Percentiles rank a stretch among this genome's conserved stretches.
phyloP scores from a whole-genome alignment of 2,888 invertebrate genomes.

The Cistogaster globosa region DNA sequence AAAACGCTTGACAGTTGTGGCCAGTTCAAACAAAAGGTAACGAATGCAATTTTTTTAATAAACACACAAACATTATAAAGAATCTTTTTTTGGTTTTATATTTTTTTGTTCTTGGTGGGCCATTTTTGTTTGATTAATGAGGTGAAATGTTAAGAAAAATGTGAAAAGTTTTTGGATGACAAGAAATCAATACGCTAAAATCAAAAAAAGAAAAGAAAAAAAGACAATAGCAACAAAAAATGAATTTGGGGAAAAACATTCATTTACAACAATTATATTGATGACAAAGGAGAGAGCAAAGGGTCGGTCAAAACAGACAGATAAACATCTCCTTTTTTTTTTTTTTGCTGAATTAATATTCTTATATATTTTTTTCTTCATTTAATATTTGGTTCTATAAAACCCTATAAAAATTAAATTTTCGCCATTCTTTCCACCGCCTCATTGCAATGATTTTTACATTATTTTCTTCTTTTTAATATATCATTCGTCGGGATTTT shows the following conservation, averaged over 20 bases:
- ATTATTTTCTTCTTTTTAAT: too few relatives aligned
- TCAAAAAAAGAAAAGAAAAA: constrained; percentile 49
- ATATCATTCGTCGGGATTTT: too few relatives aligned
- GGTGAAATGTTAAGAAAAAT: constrained; percentile 82
- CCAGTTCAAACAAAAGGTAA: constrained; percentile 63
- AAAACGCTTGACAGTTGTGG: constrained; percentile 72
- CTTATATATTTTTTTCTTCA: too few relatives aligned
- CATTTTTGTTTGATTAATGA: constrained; percentile 80
- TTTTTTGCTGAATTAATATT: too few relatives aligned
- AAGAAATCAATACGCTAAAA: constrained; percentile 73
- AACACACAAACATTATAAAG: constrained; percentile 60
- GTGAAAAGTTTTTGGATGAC: constrained; percentile 72
- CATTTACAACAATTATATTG: constrained; percentile 21
- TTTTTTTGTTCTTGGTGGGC: constrained; percentile 43
- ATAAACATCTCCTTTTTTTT: background rate
- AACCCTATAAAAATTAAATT: too few relatives aligned
- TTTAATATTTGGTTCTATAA: too few relatives aligned
- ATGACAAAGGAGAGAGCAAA: constrained; percentile 12
- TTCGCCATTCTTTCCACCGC: background rate
- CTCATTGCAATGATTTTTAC: too few relatives aligned
- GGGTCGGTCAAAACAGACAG: background rate
- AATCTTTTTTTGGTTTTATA: background rate
- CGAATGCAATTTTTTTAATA: constrained; percentile 56
- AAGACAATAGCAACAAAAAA: background rate
- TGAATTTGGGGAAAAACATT: background rate